Evolutionary conservation across 1,140 invertebrate species (phyloP).

Genomic region (Myzus persicae): DNA sequence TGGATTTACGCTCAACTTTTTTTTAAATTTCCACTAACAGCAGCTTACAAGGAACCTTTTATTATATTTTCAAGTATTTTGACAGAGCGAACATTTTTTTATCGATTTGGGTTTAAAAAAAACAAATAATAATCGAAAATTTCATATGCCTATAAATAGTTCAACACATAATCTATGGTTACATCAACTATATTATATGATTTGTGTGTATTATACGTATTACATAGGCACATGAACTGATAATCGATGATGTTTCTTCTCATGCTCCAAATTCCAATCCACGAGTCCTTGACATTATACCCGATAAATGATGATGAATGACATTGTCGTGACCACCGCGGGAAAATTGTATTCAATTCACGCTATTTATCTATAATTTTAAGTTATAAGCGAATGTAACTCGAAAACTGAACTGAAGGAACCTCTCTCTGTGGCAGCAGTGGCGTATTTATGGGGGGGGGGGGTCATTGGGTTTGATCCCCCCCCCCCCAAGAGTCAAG

Average conservation of each 20-base stretch:
- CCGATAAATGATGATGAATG: background rate
- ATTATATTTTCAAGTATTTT: too few relatives aligned
- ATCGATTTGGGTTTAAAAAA: too few relatives aligned
- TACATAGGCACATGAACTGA: background rate
- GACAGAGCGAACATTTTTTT: too few relatives aligned
- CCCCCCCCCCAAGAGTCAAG: too few relatives aligned
- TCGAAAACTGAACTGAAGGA: background rate
- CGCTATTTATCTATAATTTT: background rate
- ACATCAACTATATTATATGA: background rate
- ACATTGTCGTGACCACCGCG: background rate
- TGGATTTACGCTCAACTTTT: too few relatives aligned
- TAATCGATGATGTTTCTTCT: background rate
- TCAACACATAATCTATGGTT: too few relatives aligned
- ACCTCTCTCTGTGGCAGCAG: conserved; percentile 25
- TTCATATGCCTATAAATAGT: too few relatives aligned
- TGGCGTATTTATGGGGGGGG: too few relatives aligned
- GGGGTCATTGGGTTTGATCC: too few relatives aligned
- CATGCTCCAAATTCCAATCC: background rate
- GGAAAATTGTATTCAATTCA: background rate
- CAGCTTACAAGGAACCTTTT: too few relatives aligned
- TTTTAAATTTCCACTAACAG: too few relatives aligned
- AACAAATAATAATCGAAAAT: too few relatives aligned
- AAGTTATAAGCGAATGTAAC: background rate
- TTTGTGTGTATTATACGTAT: background rate
- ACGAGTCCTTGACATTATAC: background rate